Evolutionary conservation across 1,140 invertebrate species (phyloP).

Genomic region (Aradophagus sp.): DNA sequence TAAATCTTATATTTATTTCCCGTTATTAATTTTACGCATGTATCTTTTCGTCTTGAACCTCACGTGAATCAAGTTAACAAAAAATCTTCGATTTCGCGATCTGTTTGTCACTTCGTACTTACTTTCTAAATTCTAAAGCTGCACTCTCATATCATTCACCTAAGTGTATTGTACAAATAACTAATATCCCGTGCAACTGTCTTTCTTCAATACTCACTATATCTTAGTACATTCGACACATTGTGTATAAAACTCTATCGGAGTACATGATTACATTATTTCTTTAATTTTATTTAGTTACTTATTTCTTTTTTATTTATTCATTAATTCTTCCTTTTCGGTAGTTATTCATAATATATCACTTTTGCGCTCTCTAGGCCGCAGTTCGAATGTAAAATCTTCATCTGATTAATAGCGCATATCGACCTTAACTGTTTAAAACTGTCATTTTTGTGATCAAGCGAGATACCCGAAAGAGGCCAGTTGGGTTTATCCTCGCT

Average conservation of each 20-base stretch:
- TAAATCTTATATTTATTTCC: slow-evolving; percentile 46
- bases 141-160: slow-evolving; percentile 72
- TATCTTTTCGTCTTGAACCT: slow-evolving; percentile 39
- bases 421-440: slow-evolving; percentile 62
- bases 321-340: slow-evolving; percentile 61
- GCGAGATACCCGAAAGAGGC: slow-evolving; percentile 70
- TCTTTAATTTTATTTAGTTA: too few species aligned
- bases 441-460: slow-evolving; percentile 65
- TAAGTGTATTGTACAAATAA: slow-evolving; percentile 76
- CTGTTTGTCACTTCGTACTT: slow-evolving; percentile 66
- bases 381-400: slow-evolving; percentile 71
- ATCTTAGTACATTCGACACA: slow-evolving; percentile 74
- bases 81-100: slow-evolving; percentile 66
- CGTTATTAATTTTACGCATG: slow-evolving; percentile 49
- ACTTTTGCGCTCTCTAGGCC: slow-evolving; percentile 76
- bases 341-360: slow-evolving; percentile 72
- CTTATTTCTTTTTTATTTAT: too few species aligned
- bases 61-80: slow-evolving; percentile 69
- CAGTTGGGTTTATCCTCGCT: slow-evolving; percentile 74
- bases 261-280: slow-evolving; percentile 75
- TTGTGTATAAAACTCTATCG: slow-evolving; percentile 75
- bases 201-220: slow-evolving; percentile 65
- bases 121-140: slow-evolving; percentile 72
- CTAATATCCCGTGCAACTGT: slow-evolving; percentile 69
- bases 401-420: slow-evolving; percentile 61